These are phyloP conservation scores for Dendrophyllia cribrosa DNA, from an alignment of 64 coral and sea anemone species.

Conservation along the genomic window DNA sequence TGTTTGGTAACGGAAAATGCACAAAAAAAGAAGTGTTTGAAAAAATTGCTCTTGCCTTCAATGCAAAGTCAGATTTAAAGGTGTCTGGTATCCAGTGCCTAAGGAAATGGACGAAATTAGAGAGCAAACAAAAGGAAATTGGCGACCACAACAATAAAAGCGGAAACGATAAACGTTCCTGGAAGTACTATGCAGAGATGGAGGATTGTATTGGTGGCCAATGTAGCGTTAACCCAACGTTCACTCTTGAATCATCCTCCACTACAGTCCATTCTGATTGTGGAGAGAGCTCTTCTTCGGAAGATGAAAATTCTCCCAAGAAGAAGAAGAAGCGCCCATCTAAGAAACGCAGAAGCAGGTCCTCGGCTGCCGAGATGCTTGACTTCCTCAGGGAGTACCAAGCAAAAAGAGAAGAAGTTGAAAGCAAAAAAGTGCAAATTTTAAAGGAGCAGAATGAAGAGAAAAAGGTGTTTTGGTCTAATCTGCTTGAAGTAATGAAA, in stretches of 20 bases:
- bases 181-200: constrained; percentile 28
- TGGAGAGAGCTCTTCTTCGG: neutral
- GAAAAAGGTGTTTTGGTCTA: constrained; percentile 13
- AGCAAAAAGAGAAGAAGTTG: constrained; percentile 25
- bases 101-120: neutral
- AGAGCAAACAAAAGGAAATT: too few species aligned
- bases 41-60: neutral
- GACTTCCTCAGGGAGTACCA: constrained; percentile 11
- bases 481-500: constrained; percentile 23
- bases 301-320: neutral
- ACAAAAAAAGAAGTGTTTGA: constrained; percentile 2
- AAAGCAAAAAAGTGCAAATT: constrained; percentile 35
- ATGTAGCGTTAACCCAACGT: neutral
- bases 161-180: neutral
- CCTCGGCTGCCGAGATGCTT: constrained; percentile 33
- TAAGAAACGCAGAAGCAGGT: constrained; percentile 35
- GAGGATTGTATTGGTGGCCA: constrained; percentile 22
- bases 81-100: constrained; percentile 8
- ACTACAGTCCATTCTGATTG: neutral
- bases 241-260: constrained; percentile 28
- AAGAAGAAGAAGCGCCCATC: constrained; percentile 25
- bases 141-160: constrained; percentile 17
- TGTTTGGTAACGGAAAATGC: neutral
- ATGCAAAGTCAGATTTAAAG: constrained; percentile 2
- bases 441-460: constrained; percentile 17